Evolutionary conservation across 2,113 vertebrate species (phyloP).

Genomic region (Promerops cafer): DNA sequence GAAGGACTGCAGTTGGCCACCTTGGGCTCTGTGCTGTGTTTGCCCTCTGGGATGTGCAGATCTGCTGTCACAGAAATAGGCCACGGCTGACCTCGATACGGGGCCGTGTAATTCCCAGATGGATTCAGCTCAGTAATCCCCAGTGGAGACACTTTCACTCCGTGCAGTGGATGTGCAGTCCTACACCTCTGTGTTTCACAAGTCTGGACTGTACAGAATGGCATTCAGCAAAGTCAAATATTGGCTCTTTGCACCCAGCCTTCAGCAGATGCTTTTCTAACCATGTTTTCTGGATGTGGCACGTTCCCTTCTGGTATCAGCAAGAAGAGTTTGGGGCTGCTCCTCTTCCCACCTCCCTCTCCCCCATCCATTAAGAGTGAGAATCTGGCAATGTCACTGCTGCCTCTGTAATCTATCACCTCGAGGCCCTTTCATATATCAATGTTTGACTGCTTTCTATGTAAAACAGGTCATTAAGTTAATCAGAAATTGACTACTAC

Average conservation of each 20-base stretch:
- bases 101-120: background rate
- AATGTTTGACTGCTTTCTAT: conserved; percentile 68
- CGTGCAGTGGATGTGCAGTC: background rate
- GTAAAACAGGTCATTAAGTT: conserved; percentile 73
- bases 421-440: conserved; percentile 41
- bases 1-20: background rate
- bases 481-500: conserved; percentile 70
- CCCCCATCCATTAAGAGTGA: background rate
- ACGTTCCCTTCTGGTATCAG: background rate
- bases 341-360: background rate
- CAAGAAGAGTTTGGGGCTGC: background rate
- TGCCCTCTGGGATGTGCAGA: background rate
- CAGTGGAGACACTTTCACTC: background rate
- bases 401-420: background rate
- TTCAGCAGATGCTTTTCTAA: background rate
- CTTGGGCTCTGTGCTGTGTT: background rate
- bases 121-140: background rate
- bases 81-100: background rate
- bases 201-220: background rate
- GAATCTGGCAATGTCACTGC: background rate
- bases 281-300: background rate
- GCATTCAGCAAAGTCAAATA: background rate
- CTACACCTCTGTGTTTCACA: background rate
- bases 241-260: background rate
- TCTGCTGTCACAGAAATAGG: background rate